Base-by-base conservation (phyloP, 2,113 vertebrate species). In the Arvicanthis niloticus region DNA sequence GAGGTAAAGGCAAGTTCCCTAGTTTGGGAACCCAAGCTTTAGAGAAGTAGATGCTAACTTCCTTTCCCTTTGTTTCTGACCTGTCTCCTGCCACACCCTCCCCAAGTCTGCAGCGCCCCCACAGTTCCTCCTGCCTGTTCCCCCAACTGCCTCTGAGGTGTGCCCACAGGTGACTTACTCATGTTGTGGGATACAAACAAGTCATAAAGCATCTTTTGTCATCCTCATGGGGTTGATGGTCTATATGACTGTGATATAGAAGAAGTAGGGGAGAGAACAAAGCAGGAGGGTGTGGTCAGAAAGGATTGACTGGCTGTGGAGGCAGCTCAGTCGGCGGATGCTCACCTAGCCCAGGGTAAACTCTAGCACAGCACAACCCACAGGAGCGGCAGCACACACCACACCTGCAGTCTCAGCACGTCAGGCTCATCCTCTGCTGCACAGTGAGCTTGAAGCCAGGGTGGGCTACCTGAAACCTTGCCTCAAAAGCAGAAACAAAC, bases 1-100 rank as follows among this genome's bases (percentile, higher is more conserved):
- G 98, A 99, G 99, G 99, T 99, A 97, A 99, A 98, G 85, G 88
- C 53, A 87, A 94, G 1, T 0, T 53, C 73, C 72, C 84, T 76
- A 68, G 94, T 19, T 22, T 40, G 78, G 75, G 68, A 88, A 48
- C 86, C 70, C 22, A 60, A 91, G 92, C 84, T 16, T 0, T 10
- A 12, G 2, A 67, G 56, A 77, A 40, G 11, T 21, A 19, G 37
- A 60, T 0, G 11, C 19, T 34, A 3, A 1, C 5, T 24, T 37
- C 40, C 37, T 17, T 45, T n/a, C 51, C 68, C n/a, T 34, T 1
- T 11, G 76, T 68, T 6, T 88, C 62, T 17, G 19, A 56, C 45
- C 31, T 0, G 4, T 58, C 16, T 89, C 7, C 88, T 37, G 1
- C 75, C 21, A 0, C 13, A 4, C 31, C 77, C 45, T 80, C 34